These are phyloP conservation scores for Dynastes maya DNA, from an alignment of 2,888 invertebrate species.

Conservation along the genomic window DNA sequence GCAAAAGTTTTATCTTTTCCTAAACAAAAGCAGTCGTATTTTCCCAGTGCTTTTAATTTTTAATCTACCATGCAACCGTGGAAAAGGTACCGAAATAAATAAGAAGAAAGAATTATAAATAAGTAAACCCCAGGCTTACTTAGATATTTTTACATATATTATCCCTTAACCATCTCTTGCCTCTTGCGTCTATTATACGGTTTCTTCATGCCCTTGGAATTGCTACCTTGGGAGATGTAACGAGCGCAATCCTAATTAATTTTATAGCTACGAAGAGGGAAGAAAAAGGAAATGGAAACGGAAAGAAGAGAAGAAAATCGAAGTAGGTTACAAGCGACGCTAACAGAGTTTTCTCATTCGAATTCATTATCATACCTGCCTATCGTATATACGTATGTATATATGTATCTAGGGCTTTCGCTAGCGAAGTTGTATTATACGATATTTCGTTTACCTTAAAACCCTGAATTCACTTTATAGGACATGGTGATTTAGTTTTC, in stretches of 20 bases:
- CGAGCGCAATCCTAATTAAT: conserved; percentile 56
- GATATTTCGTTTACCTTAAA: conserved; percentile 4
- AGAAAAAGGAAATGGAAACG: conserved; percentile 28
- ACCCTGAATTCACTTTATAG: neutral
- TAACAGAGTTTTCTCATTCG: conserved; percentile 18
- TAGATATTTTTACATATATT: conserved; percentile 40
- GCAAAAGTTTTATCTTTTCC: too few species aligned
- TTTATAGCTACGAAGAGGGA: conserved; percentile 55
- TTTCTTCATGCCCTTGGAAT: conserved; percentile 54
- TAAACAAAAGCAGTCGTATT: too few species aligned
- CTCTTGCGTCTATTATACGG: conserved; percentile 43
- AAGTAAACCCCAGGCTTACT: conserved; percentile 25
- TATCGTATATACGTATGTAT: conserved; percentile 7
- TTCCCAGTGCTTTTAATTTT: conserved; percentile 16
- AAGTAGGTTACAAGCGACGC: conserved; percentile 36
- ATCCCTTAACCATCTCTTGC: conserved; percentile 39
- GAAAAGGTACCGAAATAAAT: conserved; percentile 31
- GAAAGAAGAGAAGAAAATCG: conserved; percentile 14
- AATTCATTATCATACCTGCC: conserved; percentile 33
- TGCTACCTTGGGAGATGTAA: conserved; percentile 55
- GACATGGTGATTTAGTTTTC: too few species aligned
- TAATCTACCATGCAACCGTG: conserved; percentile 44
- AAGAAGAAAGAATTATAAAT: conserved; percentile 38
- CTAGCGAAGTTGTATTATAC: conserved; percentile 1
- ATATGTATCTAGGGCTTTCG: neutral